These are phyloP conservation scores for Decapterus maruadsi DNA, from an alignment of 2,797 vertebrate genomes.

Conservation along the genomic window DNA sequence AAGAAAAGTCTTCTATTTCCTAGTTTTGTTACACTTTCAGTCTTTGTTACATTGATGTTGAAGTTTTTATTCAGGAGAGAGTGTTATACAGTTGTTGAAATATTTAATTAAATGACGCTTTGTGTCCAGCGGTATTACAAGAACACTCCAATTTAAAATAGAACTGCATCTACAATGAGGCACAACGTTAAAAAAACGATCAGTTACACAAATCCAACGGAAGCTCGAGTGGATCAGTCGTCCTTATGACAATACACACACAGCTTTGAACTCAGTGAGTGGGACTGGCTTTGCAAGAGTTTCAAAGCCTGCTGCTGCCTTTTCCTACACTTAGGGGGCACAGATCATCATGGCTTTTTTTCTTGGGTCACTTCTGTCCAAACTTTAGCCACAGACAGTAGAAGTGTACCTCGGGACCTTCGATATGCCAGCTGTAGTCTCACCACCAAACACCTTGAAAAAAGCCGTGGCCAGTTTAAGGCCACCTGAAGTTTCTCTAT, in stretches of 20 bases:
- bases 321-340: conserved; percentile 23
- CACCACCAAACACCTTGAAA: not conserved
- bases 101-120: conserved; percentile 13
- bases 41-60: conserved; percentile 9
- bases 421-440: not conserved
- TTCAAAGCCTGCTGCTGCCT: conserved; percentile 37
- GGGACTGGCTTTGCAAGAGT: conserved; percentile 21
- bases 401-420: conserved; percentile 32
- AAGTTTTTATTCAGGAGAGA: conserved; percentile 6
- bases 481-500: conserved; percentile 25
- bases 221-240: conserved; percentile 24
- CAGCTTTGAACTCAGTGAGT: conserved; percentile 35
- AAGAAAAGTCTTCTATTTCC: conserved; percentile 7
- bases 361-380: conserved; percentile 24
- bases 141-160: conserved; percentile 18
- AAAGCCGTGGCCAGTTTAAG: not conserved
- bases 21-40: conserved; percentile 21
- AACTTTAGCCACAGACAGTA: conserved; percentile 25
- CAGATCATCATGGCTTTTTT: conserved; percentile 33
- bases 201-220: not conserved
- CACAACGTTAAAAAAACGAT: not conserved
- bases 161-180: conserved; percentile 11
- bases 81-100: conserved; percentile 12
- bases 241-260: conserved; percentile 33
- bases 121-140: not conserved